phyloP scores from a whole-genome alignment of 2,888 invertebrate species.

The Drosophila lacicola region DNA sequence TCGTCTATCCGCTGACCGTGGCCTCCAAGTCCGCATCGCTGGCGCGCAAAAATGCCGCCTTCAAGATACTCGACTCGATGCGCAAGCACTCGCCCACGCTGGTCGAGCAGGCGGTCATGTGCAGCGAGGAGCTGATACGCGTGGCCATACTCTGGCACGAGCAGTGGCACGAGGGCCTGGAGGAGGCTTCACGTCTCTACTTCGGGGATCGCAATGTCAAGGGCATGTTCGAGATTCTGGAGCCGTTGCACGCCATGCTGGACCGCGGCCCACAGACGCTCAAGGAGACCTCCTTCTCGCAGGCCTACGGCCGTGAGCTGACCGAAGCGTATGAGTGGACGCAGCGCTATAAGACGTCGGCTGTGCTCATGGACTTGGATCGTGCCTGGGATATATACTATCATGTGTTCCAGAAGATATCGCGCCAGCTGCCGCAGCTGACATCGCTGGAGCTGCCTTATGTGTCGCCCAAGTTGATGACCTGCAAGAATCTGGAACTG shows the following conservation, averaged over 20 bases:
- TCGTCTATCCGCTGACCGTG: constrained; percentile 98
- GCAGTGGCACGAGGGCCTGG: constrained; percentile 99
- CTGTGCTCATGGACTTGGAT: constrained; percentile 95
- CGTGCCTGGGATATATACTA: constrained; percentile 99
- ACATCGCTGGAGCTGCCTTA: constrained; percentile 97
- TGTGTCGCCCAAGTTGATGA: constrained; percentile 95
- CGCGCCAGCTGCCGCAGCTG: constrained; percentile 96
- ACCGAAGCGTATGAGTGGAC: constrained; percentile 98
- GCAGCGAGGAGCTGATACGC: constrained; percentile 97
- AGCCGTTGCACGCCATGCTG: constrained; percentile 97
- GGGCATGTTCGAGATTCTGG: constrained; percentile 98
- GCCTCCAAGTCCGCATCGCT: constrained; percentile 97
- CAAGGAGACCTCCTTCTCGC: constrained; percentile 98
- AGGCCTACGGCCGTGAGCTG: constrained; percentile 97
- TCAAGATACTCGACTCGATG: constrained; percentile 97
- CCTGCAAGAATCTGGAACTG: constrained; percentile 96
- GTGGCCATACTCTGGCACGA: constrained; percentile 99
- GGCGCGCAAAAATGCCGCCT: constrained; percentile 94
- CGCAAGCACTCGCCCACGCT: constrained; percentile 96
- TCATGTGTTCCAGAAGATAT: constrained; percentile 98
- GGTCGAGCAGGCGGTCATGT: constrained; percentile 98
- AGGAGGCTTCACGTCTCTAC: constrained; percentile 96
- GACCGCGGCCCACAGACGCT: constrained; percentile 97
- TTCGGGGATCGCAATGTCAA: constrained; percentile 98
- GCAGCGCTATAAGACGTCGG: constrained; percentile 93